Conservation (phyloP, 2,888 invertebrate genomes). For the Tipula unca region DNA sequence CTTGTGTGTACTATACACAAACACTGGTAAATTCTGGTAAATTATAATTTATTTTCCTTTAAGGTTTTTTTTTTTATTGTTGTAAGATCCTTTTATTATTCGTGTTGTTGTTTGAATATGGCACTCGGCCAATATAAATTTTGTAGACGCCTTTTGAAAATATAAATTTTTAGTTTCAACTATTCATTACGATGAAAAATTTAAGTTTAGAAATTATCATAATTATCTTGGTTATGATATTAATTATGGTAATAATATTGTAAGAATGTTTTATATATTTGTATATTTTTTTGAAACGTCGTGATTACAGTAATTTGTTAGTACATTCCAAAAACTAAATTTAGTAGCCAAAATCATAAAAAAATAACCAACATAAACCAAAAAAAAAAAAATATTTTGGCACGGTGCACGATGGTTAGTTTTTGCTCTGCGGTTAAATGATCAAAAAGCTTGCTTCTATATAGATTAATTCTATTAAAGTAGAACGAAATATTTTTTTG, state of each 20-base stretch:
- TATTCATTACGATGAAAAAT: neutral
- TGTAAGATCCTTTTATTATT: neutral
- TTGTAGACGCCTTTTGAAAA: no score
- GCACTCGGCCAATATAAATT: neutral
- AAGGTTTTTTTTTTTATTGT: neutral
- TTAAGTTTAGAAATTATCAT: neutral
- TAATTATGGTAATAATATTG: neutral
- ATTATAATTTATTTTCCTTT: neutral
- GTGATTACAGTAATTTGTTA: neutral
- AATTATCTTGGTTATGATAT: neutral
- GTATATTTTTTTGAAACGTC: no score
- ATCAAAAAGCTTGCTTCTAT: neutral
- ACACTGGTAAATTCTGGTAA: neutral
- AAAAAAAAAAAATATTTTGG: neutral
- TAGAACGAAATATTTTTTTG: neutral
- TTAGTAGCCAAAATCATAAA: neutral
- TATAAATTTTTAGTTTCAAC: no score
- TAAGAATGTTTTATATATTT: neutral
- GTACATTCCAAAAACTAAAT: neutral
- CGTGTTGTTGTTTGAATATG: neutral
- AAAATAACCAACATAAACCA: neutral
- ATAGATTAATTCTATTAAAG: neutral
- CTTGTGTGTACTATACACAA: neutral
- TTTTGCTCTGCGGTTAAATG: neutral
- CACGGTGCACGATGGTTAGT: neutral